Base-by-base conservation (phyloP, 2,797 vertebrate genomes). In the Gymnodraco acuticeps region DNA sequence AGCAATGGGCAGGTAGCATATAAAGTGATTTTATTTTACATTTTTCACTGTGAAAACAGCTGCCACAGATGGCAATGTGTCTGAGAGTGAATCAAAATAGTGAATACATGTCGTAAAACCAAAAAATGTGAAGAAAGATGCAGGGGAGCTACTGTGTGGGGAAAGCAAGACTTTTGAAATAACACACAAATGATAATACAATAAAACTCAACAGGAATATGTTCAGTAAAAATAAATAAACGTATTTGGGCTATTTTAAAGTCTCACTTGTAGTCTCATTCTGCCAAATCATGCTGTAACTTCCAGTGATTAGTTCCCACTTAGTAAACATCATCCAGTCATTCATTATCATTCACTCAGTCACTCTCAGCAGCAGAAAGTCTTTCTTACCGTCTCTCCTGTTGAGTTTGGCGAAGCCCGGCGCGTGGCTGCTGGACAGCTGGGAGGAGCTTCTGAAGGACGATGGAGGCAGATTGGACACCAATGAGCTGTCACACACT, bases 401-500 rank as follows among this genome's bases (percentile, higher is more conserved):
- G 91, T 94, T 94, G 78, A 95, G 92, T 61, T 93, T 95, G 68
- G 93, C 93, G 42, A 93, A 94, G 65, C 93, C 92, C 0, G 94
- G 87, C 0, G 88, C 91, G 17, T 93, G 93, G 63, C 90, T 94
- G 85, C 87, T 71, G 67, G 93, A 94, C 61, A 91, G 83, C 85
- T 88, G 92, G 47, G 94, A 93, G n/a, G 94, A 95, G 84, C 93
- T 94, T 27, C 90, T 88, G 88, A 95, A 94, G 78, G 93, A 92
- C 31, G 89, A 79, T 0, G 91, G 83, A 17, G 82, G 86, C 65
- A 95, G 81, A n/a, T 68, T 89, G 70, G 93, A 84, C 81, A 94
- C 79, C 75, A 95, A 76, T 0, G 90, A 75, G 13, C 89, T 78
- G 83, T 95, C 94, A 45, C 94, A 95, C 71, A 79, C 88, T 42